Evolutionary conservation across 35 echinoderm and acorn worm species (phyloP), one percentile per base, ranked within the genome.

Genomic region (Patiria miniata): DNA sequence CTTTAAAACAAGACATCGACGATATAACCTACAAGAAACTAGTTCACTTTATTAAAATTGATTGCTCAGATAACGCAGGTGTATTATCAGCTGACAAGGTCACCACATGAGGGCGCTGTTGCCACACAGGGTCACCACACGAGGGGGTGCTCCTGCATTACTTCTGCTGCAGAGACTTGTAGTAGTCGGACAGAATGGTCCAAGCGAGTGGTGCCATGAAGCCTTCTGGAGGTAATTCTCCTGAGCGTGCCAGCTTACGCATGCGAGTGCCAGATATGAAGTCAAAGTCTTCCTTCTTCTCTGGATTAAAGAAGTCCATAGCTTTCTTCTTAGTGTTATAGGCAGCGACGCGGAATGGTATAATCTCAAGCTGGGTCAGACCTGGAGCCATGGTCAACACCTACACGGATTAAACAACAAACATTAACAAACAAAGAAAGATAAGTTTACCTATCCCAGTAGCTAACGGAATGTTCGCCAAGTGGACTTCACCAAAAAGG

Each of bases 241-340:
- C 92, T 52, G 54, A 34, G 30, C 91, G 85, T 7, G 91, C 95
- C 61, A 93, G 40, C 58, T 85, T 91, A n/a, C 92, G 88, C 95
- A 98, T 98, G 9, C 89, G 85, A 51, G 95, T 98, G 2, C 95
- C 95, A 1, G 95, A 98, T 77, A 98, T 97, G 81, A 97, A 97
- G 44, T 91, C 79, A 37, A 98, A 94, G 73, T 94, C 91, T 9
- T 98, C 91, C 54, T 98, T 98, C 52, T 88, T 93, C 78, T 98
- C 95, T 28, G 95, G 95, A n/a, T 98, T 91, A 40, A 93, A 98
- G 89, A 98, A 98, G 82, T 98, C 95, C 95, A 98, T 98, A 51
- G 84, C 85, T 30, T 78, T 81, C 78, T 94, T 98, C 78, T 98
- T 98, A 32, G 21, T 88, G 81, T 98, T 98, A 88, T 98, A 98